Base-by-base conservation (phyloP, 1,140 invertebrate species). In the Lucilia sericata region DNA sequence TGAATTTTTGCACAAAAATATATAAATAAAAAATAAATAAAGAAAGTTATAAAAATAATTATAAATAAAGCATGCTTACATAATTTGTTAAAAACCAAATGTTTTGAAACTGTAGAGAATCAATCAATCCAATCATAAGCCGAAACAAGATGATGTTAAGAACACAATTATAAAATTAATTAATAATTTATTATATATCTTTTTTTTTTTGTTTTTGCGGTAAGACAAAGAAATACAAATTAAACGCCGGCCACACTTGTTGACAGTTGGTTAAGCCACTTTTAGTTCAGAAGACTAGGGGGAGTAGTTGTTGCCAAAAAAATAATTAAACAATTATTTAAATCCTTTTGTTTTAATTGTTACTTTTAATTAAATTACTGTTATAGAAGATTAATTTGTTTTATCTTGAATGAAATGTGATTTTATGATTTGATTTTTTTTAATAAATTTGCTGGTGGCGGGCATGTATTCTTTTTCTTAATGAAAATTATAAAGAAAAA, bases 31-130 rank as follows among this genome's bases (percentile, higher is more conserved):
- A 17, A 14, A 30, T 30, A 21, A 34, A 83, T 65, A 19, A 70
- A 60, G 0, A 82, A 82, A 36, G 42, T 74, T 30, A 30, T n/a
- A 87, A 83, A 86, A 85, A 87, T 84, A 82, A 85, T 70, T 85
- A 86, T 84, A 86, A 83, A 88, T 86, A 89, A 90, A 87, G 88
- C 89, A 90, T 90, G 89, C 89, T 90, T 90, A 90, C 89, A 89
- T 88, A 90, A 86, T 88, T 83, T 87, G 82, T 86, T 88, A 83
- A 83, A 83, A 83, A 83, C 82, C 34, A 83, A 83, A 74, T 51
- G 65, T 36, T 82, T 82, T 80, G 76, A 49, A 49, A 47, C 76
- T 80, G 76, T 74, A 70, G 82, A 25, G 17, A 83, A 65, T 70
- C 82, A 74, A 82, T 65, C 82, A 80, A 80, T 80, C 76, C 76